phyloP scores from a whole-genome alignment of 2,888 invertebrate species.

The Oxytorus armatus region DNA sequence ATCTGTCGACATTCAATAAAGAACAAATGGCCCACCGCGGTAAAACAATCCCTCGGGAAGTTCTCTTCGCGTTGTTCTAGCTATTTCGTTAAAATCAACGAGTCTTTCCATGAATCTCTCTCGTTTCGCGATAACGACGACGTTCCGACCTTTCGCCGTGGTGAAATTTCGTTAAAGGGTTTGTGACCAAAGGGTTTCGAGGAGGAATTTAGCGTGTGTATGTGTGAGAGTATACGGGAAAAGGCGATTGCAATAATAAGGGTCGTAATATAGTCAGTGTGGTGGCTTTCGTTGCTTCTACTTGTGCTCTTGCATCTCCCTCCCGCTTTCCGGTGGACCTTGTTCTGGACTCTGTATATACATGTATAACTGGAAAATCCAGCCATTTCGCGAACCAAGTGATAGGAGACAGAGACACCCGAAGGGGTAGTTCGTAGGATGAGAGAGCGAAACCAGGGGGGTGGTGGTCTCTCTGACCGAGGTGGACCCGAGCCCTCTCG shows the following conservation, averaged over 20 bases:
- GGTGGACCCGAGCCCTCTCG: conserved; percentile 78
- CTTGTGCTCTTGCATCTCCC: conserved; percentile 58
- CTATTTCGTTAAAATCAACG: conserved; percentile 61
- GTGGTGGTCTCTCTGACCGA: conserved; percentile 69
- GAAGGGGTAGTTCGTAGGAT: conserved; percentile 59
- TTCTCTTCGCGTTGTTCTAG: conserved; percentile 29
- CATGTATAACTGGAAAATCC: conserved; percentile 65
- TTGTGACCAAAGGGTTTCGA: conserved; percentile 33
- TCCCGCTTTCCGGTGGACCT: conserved; percentile 42
- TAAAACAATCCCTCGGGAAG: conserved; percentile 23
- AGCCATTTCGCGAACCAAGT: conserved; percentile 59
- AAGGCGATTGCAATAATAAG: conserved; percentile 71
- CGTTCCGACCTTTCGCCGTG: conserved; percentile 58
- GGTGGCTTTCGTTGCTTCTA: conserved; percentile 63
- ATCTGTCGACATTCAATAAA: conserved; percentile 44
- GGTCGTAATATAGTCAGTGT: conserved; percentile 68
- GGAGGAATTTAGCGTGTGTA: conserved; percentile 29
- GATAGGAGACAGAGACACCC: conserved; percentile 63
- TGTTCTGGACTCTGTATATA: conserved; percentile 54
- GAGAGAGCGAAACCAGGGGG: conserved; percentile 64
- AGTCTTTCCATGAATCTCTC: conserved; percentile 29
- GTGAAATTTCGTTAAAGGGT: conserved; percentile 66
- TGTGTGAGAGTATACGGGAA: conserved; percentile 25
- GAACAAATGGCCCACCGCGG: conserved; percentile 20
- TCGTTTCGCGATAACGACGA: conserved; percentile 40